A percentile compares a stretch with the other conserved stretches of the same genome.
phyloP scores from a whole-genome alignment of 1,140 invertebrate genomes.

The Megalonaias nervosa region DNA sequence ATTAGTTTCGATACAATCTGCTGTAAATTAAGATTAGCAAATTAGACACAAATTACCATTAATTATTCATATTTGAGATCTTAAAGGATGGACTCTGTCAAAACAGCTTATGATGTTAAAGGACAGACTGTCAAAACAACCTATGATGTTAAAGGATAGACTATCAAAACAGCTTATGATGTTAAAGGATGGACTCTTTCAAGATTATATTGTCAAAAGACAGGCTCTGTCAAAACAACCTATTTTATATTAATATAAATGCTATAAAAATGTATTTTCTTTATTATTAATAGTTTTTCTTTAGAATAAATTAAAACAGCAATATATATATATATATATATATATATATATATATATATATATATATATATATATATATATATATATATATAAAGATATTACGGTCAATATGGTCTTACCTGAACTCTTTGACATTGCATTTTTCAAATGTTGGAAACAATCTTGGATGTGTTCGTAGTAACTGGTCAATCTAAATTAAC shows the following conservation, averaged over 20 bases:
- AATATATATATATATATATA: background rate
- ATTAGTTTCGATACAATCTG: too few species aligned
- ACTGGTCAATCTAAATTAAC: conserved; percentile 21
- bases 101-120: too few species aligned
- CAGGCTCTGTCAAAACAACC: too few species aligned
- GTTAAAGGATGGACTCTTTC: too few species aligned
- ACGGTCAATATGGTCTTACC: conserved; percentile 15
- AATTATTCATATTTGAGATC: too few species aligned
- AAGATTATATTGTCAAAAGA: too few species aligned
- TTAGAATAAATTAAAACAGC: background rate
- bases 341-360: background rate
- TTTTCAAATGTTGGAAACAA: conserved; percentile 34
- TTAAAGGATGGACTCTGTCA: too few species aligned
- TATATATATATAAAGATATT: background rate
- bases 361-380: background rate
- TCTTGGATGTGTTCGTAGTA: conserved; percentile 17
- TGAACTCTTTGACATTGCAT: conserved; percentile 29
- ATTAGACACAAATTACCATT: too few species aligned
- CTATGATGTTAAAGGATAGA: too few species aligned
- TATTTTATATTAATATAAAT: background rate
- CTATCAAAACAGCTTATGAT: too few species aligned
- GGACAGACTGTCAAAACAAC: too few species aligned
- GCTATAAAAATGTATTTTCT: background rate
- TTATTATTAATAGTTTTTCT: background rate
- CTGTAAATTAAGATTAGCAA: too few species aligned